phyloP scores from a whole-genome alignment of 2,888 invertebrate genomes.

The Antheraea assamensis region DNA sequence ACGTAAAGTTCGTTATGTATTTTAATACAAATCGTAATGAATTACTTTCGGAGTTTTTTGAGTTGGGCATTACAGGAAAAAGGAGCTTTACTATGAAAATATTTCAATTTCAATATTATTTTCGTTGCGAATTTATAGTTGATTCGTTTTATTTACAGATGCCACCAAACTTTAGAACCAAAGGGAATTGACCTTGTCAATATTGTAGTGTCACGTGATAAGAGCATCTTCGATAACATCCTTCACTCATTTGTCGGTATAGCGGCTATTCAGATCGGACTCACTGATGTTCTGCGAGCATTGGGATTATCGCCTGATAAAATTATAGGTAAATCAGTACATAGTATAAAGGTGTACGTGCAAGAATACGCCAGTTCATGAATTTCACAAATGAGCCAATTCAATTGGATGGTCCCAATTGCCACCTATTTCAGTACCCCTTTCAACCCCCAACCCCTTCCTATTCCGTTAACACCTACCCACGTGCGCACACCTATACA shows the following conservation, averaged over 20 bases:
- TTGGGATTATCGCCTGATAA: conserved; percentile 46
- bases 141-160: conserved; percentile 24
- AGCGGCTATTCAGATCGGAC: conserved; percentile 30
- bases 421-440: too few species aligned
- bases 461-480: too few species aligned
- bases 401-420: too few species aligned
- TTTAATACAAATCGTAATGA: too few species aligned
- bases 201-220: conserved; percentile 32
- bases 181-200: conserved; percentile 32
- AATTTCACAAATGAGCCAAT: too few species aligned
- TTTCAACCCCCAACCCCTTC: too few species aligned
- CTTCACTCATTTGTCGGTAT: conserved; percentile 25
- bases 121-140: neutral
- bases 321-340: conserved; percentile 74
- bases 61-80: too few species aligned
- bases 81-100: neutral
- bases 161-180: conserved; percentile 27
- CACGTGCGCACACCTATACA: too few species aligned
- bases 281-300: conserved; percentile 30
- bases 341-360: too few species aligned
- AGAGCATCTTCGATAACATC: conserved; percentile 24
- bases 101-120: neutral
- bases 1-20: too few species aligned
- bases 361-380: too few species aligned
- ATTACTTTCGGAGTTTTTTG: neutral